These are phyloP conservation scores for Tachina grossa DNA, from an alignment of 2,888 invertebrate species.

Conservation along the genomic window DNA sequence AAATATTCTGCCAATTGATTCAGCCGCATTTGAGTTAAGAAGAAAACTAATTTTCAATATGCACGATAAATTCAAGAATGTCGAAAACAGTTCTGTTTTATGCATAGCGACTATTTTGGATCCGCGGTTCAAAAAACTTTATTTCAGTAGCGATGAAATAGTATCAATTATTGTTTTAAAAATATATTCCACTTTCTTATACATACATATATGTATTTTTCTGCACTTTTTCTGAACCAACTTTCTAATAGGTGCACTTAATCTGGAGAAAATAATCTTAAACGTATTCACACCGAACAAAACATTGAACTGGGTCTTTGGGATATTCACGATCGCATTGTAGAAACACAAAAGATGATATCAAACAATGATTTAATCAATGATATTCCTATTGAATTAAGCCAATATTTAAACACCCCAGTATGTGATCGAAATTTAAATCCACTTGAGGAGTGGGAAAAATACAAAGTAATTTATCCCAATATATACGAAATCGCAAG, in stretches of 20 bases:
- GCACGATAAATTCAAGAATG: slow-evolving; percentile 11
- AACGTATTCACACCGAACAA: not conserved
- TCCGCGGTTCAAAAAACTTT: slow-evolving; percentile 14
- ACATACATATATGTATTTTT: not conserved
- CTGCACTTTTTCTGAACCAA: not conserved
- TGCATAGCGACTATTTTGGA: slow-evolving; percentile 9
- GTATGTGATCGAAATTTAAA: too few relatives aligned
- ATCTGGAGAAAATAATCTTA: not conserved
- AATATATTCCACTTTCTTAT: not conserved
- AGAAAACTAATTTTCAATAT: not conserved
- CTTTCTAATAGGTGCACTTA: not conserved
- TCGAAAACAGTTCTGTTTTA: slow-evolving; percentile 1
- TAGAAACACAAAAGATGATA: not conserved
- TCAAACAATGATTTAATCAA: too few relatives aligned
- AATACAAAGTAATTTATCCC: too few relatives aligned
- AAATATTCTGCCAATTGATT: too few relatives aligned
- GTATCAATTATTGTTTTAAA: not conserved
- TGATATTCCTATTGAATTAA: too few relatives aligned
- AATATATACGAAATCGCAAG: too few relatives aligned
- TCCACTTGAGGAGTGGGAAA: too few relatives aligned
- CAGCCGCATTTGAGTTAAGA: not conserved
- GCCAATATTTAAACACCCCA: too few relatives aligned
- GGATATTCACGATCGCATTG: not conserved
- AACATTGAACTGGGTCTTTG: not conserved
- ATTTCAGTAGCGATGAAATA: not conserved